These are phyloP conservation scores for Aleiodes sp. DNA, from an alignment of 1,140 invertebrate genomes.

Conservation along the genomic window DNA sequence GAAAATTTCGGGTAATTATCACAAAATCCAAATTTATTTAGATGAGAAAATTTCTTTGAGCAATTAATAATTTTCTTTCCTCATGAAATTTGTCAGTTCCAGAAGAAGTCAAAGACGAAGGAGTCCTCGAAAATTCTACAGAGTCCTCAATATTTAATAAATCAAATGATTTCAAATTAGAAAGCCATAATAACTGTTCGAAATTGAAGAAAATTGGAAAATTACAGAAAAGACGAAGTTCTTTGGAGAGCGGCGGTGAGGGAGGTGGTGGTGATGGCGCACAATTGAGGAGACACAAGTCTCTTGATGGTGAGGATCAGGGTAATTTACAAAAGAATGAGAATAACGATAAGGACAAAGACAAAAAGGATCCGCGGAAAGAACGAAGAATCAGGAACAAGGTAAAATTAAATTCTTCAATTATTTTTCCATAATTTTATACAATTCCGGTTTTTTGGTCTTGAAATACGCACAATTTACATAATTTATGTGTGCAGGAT, in stretches of 20 bases:
- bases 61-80: too few relatives aligned
- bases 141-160: too few relatives aligned
- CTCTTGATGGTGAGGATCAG: constrained; percentile 69
- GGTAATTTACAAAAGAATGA: constrained; percentile 68
- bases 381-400: constrained; percentile 76
- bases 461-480: constrained; percentile 24
- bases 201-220: constrained; percentile 28
- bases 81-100: too few relatives aligned
- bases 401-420: constrained; percentile 54
- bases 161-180: too few relatives aligned
- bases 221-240: constrained; percentile 65
- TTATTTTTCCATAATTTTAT: constrained; percentile 5
- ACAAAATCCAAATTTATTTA: too few relatives aligned
- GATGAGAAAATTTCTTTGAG: too few relatives aligned
- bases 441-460: constrained; percentile 18
- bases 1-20: too few relatives aligned
- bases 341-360: constrained; percentile 61
- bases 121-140: too few relatives aligned
- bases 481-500: constrained; percentile 64
- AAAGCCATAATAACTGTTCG: neutral
- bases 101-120: too few relatives aligned
- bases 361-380: constrained; percentile 68
- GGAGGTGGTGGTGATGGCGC: constrained; percentile 60
- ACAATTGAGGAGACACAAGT: constrained; percentile 67
- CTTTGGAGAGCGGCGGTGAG: constrained; percentile 67